Base-by-base conservation (phyloP, 2,797 vertebrate genomes). In the Tangara arthus region DNA sequence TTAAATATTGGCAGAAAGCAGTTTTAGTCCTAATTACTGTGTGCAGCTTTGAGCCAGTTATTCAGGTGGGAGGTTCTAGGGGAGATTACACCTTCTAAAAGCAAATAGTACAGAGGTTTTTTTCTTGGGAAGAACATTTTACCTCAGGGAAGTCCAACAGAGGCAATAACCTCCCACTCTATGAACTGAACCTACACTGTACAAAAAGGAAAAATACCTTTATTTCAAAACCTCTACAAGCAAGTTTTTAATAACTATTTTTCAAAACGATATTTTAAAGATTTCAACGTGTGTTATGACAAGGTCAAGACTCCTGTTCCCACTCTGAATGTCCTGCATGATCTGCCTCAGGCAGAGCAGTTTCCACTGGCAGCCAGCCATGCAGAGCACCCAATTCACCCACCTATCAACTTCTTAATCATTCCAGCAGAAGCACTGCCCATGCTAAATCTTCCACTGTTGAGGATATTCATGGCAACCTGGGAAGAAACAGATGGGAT, bases 391-490 rank as follows among this genome's bases (percentile, higher is more conserved):
- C 12, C 8, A 24, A 8, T 7, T 65, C 80, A 97, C 97, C 85
- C 97, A 99, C 99, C 99, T 21, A 99, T 99, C 66, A 99, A 72
- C 56, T 98, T 99, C 90, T 99, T 99, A 47, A 99, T 98, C 97
- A 99, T 97, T 49, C 99, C 99, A 15, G 99, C 98, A 66, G 98
- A 98, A 0, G 94, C 97, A 27, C 98, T 99, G 87, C 99, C 99
- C 99, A 99, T 99, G 91, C 99, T 99, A 90, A 99, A 99, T 79
- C 99, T 97, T 56, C 99, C 99, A 1, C 98, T 99, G 97, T 99
- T 99, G 16, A 99, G 97, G 95, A 99, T 99, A 92, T 99, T 99
- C 99, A 99, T 98, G 75, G 99, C 99, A 30, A 99, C 97, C 99
- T 99, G 95, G 18, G 69, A 86, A 94, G 60, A 72, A 64, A 70